Evolutionary conservation across 2,888 invertebrate species (phyloP).

Genomic region (Cosmia trapezina): DNA sequence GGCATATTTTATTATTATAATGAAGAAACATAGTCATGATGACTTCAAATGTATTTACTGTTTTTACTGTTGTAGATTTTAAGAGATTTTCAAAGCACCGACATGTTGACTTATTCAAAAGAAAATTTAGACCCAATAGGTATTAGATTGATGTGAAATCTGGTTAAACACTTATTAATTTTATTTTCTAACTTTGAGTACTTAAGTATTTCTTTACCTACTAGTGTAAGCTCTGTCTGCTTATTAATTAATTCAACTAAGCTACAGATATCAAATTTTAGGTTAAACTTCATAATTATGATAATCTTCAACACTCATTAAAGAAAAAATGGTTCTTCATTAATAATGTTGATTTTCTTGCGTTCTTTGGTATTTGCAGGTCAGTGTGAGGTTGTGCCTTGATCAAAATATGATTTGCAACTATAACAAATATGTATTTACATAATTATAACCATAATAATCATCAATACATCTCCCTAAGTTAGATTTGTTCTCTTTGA

Average conservation of each 20-base stretch:
- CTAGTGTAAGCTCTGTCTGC: neutral
- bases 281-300: neutral
- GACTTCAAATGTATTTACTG: constrained; percentile 24
- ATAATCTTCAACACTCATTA: too few species aligned
- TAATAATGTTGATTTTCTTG: too few species aligned
- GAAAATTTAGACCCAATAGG: neutral
- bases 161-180: neutral
- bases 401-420: too few species aligned
- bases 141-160: neutral
- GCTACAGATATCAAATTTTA: neutral
- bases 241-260: neutral
- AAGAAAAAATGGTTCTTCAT: too few species aligned
- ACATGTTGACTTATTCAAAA: neutral
- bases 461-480: too few species aligned
- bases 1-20: constrained; percentile 22
- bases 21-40: constrained; percentile 43
- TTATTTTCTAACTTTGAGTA: neutral
- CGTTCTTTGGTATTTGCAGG: too few species aligned
- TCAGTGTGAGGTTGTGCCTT: too few species aligned
- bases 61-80: constrained; percentile 7
- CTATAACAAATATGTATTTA: too few species aligned
- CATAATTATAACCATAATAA: too few species aligned
- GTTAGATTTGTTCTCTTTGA: too few species aligned
- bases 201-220: neutral
- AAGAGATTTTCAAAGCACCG: constrained; percentile 10